Evolutionary conservation across 2,888 invertebrate species (phyloP), one percentile per base, ranked within the genome.

Genomic region (Phlogophora meticulosa): DNA sequence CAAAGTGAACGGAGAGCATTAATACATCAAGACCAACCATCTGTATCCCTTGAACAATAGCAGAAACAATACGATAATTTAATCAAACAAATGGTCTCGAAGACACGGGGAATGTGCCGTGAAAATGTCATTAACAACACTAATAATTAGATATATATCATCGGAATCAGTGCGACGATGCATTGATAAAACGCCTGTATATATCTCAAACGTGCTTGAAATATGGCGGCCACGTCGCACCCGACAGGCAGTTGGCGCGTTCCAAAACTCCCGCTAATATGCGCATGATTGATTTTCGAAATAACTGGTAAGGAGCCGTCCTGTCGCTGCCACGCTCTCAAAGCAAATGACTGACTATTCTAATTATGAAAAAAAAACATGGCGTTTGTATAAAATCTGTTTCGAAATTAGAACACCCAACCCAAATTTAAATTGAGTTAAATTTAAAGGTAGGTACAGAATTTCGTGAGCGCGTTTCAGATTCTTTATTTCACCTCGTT

Each of bases 91-190:
- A 94, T 92, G 87, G 86, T 84, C 88, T 87, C 81, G 81, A 83
- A 88, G 93, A 93, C 93, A 87, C 81, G 78, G 81, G 87, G 91
- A 93, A 94, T 91, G 93, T 91, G 87, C 92, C 94, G 93, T 94
- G 94, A 92, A 94, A 93, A 92, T 89, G 88, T 89, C 92, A 94
- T 94, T 93, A 94, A 94, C 93, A 90, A 92, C 90, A 87, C 88
- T 91, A 92, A 94, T 94, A 93, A 95, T 94, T 95, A 93, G 90
- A 90, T 90, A 94, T 95, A 93, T 93, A 94, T 95, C 94, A 93
- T 92, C 90, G 87, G 89, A 91, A 93, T 92, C 92, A 92, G 88
- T 89, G 91, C 94, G 94, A 95, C 94, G 95, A 94, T 94, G 94
- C 94, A 95, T 95, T 94, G 95, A 95, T 94, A 94, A 95, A 95